These are phyloP conservation scores for Sebastes oblongus DNA, from an alignment of 2,797 vertebrate species.

Conservation along the genomic window DNA sequence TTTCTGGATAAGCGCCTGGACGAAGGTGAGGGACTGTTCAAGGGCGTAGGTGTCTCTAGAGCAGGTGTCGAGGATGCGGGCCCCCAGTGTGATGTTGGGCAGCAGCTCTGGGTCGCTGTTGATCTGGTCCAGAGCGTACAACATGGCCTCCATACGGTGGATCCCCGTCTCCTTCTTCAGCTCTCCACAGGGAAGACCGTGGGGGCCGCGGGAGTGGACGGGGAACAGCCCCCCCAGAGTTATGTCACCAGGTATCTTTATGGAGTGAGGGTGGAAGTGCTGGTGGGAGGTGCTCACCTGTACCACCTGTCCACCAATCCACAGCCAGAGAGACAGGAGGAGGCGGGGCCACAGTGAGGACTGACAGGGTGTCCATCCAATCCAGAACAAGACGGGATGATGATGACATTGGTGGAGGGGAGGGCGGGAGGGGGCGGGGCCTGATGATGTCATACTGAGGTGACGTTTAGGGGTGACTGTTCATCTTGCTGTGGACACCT, in stretches of 20 bases:
- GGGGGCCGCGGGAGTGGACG: constrained; percentile 86
- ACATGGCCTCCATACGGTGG: constrained; percentile 92
- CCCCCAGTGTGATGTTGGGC: constrained; percentile 89
- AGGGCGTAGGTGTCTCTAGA: constrained; percentile 96
- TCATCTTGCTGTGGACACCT: constrained; percentile 66
- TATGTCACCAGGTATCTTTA: constrained; percentile 88
- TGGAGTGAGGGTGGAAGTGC: constrained; percentile 83
- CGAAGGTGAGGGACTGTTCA: constrained; percentile 91
- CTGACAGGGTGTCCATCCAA: neutral
- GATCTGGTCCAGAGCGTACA: constrained; percentile 91
- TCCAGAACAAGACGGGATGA: neutral
- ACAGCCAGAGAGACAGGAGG: constrained; percentile 49
- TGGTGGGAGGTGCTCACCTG: constrained; percentile 72
- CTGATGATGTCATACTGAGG: constrained; percentile 67
- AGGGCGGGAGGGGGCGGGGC: neutral
- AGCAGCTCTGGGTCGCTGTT: constrained; percentile 87
- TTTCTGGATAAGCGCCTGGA: constrained; percentile 88
- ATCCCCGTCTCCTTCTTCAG: constrained; percentile 92
- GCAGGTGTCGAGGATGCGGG: constrained; percentile 94
- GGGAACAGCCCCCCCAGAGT: constrained; percentile 91
- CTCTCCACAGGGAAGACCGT: constrained; percentile 85
- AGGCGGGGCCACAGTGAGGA: constrained; percentile 24
- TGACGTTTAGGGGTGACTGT: constrained; percentile 21
- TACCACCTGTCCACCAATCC: constrained; percentile 23
- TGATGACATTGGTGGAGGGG: neutral